Percentiles rank a stretch among this genome's conserved stretches.
phyloP scores from a whole-genome alignment of 1,140 invertebrate genomes.

The Rhagoletis zephyria region DNA sequence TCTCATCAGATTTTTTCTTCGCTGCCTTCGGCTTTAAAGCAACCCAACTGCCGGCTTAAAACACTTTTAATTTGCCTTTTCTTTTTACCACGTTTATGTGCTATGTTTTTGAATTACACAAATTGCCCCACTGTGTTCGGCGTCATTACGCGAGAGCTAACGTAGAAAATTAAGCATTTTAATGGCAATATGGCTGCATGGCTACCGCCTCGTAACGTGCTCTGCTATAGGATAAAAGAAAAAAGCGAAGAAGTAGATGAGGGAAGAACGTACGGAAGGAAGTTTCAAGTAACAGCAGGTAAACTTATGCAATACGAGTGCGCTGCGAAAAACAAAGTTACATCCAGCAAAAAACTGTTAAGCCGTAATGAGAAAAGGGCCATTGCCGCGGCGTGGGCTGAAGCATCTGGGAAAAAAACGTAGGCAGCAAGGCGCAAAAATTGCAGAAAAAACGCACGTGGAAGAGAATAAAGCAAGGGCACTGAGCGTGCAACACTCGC shows the following conservation, averaged over 20 bases:
- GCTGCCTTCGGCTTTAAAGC: not conserved
- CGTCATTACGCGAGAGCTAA: slow-evolving; percentile 47
- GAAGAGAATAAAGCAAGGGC: slow-evolving; percentile 30
- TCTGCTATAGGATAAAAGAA: slow-evolving; percentile 1
- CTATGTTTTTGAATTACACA: not conserved
- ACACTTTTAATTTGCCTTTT: slow-evolving; percentile 31
- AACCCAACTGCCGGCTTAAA: not conserved
- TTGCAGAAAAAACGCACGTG: not conserved
- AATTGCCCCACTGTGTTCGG: slow-evolving; percentile 24
- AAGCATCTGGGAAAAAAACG: not conserved
- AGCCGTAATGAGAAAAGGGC: slow-evolving; percentile 54
- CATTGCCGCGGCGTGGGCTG: slow-evolving; percentile 14
- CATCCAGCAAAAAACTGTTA: not conserved
- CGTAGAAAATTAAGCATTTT: slow-evolving; percentile 57
- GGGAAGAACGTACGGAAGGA: not conserved
- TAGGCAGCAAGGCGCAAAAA: slow-evolving; percentile 14
- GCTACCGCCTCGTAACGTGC: slow-evolving; percentile 34
- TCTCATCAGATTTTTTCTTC: not conserved
- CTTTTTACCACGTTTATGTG: slow-evolving; percentile 32
- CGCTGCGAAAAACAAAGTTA: not conserved
- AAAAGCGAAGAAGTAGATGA: not conserved
- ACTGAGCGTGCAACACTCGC: slow-evolving; percentile 55
- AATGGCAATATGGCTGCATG: slow-evolving; percentile 51
- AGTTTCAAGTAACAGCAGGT: slow-evolving; percentile 47
- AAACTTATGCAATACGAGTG: slow-evolving; percentile 35